These are phyloP conservation scores for Sitophilus oryzae DNA, from an alignment of 1,140 invertebrate species.

Conservation along the genomic window DNA sequence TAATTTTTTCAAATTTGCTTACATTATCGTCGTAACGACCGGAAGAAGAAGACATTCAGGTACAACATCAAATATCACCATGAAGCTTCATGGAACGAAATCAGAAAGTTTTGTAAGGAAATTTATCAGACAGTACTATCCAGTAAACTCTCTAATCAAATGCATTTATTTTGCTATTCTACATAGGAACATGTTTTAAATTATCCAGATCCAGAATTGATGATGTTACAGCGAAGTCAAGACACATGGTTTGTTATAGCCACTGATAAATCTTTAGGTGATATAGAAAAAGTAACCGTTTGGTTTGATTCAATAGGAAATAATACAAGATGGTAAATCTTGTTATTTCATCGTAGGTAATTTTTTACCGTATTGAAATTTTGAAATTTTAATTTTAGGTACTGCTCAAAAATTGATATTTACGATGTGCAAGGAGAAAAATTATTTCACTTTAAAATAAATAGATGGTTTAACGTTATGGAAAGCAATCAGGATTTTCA, in stretches of 20 bases:
- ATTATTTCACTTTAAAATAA: constrained; percentile 25
- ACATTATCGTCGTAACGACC: constrained; percentile 28
- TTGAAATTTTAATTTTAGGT: constrained; percentile 16
- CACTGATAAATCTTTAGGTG: constrained; percentile 22
- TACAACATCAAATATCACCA: constrained; percentile 31
- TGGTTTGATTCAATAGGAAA: constrained; percentile 32
- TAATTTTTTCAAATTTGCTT: constrained; percentile 26
- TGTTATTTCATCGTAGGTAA: neutral
- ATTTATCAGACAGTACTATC: neutral
- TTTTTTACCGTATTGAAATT: constrained; percentile 1
- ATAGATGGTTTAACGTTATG: constrained; percentile 17
- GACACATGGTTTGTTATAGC: constrained; percentile 32
- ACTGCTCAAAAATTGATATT: constrained; percentile 25
- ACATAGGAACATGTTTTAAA: constrained; percentile 31
- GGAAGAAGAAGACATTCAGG: constrained; percentile 21
- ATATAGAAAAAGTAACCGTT: constrained; percentile 25
- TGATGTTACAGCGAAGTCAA: constrained; percentile 19
- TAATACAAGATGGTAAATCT: constrained; percentile 27
- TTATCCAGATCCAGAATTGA: constrained; percentile 32
- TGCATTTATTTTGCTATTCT: neutral
- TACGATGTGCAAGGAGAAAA: constrained; percentile 27
- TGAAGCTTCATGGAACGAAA: constrained; percentile 26
- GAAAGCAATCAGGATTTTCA: neutral
- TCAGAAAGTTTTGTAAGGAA: constrained; percentile 25
- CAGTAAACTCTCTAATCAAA: too few species aligned